Evolutionary conservation across 2,797 vertebrate species (phyloP), one percentile per base, ranked within the genome.

Genomic region (Yasuhikotakia modesta): DNA sequence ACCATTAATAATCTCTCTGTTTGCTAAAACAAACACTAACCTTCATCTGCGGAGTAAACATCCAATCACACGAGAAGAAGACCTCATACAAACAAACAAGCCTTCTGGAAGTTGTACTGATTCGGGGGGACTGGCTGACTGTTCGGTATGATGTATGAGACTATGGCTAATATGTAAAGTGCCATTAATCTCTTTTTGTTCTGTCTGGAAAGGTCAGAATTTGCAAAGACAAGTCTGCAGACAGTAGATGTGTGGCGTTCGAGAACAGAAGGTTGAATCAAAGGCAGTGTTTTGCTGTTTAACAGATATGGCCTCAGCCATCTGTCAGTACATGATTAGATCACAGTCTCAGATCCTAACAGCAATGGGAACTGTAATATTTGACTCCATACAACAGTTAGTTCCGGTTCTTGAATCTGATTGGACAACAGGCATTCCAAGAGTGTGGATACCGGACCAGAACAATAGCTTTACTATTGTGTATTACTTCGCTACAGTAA

Each of bases 161-260:
- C 85, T 22, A 79, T 85, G 78, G 86, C 84, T 85, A 88, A 87
- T 79, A 89, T 87, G 86, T 81, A 89, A 91, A 90, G 82, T 81
- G 83, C 87, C 85, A 93, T 92, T 90, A 92, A 92, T 92, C 88
- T 91, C 79, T 87, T 87, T 88, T 85, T 81, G 87, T 88, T 86
- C 87, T 79, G 88, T 89, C 87, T 90, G 83, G 81, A 92, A 92
- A 93, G 88, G 90, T 92, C 89, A 90, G 87, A 83, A 89, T 88
- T 88, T 88, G 85, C 87, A 83, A 87, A 86, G 85, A 91, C 87
- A 88, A 89, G 85, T 80, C 79, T 86, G 81, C 72, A 90, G 87
- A 90, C 83, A 79, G 66, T 24, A 78, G 87, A 87, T 88, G 87
- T 73, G 61, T 71, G 35, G 58, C 76, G 63, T 65, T 85, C 88